Evolutionary conservation across 2,797 vertebrate genomes (phyloP), one percentile per base, ranked within the genome.

Genomic region (Mormyrops attenuatus): DNA sequence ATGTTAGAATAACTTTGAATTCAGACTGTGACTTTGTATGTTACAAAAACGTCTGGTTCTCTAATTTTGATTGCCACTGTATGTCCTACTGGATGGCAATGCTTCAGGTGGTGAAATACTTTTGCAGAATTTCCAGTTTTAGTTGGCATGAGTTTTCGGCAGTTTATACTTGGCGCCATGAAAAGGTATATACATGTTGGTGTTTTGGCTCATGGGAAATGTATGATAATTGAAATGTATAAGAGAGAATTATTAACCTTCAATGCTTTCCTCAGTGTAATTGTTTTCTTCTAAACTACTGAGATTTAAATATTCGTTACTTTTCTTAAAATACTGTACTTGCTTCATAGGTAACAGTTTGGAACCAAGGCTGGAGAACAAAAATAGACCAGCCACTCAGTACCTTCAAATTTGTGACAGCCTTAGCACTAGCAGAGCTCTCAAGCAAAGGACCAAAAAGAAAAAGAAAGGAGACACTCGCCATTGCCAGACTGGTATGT

Each of bases 381-480:
- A 98, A 95, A 99, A 97, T 93, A 97, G 96, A 91, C 94, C 97
- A 30, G 94, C 97, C 91, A 96, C 97, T 91, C 96, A 97, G 55
- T 99, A 97, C 94, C 95, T 99, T 91, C 98, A 99, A 95, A 99
- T 99, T 94, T 97, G 97, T 92, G 98, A 99, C 92, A 97, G 96
- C 89, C 93, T 97, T 91, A 96, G 96, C 85, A 94, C 97, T 89
- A 98, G 96, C 94, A 97, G 97, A 93, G 95, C 93, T 86, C 97
- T 99, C 91, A 99, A 99, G 95, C 97, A 97, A 92, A 99, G 97
- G 95, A 90, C 96, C 90, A 99, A 96, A 95, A 99, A 97, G 95
- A 99, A 97, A 95, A 98, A 97, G 95, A 97, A 97, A 95, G 98
- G 98, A 92, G 98, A 99, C 88, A 94, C 96, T 17, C 97, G 97